Evolutionary conservation across 2,113 vertebrate genomes (phyloP), one percentile per base, ranked within the genome.

Genomic region (Symphodus melops): DNA sequence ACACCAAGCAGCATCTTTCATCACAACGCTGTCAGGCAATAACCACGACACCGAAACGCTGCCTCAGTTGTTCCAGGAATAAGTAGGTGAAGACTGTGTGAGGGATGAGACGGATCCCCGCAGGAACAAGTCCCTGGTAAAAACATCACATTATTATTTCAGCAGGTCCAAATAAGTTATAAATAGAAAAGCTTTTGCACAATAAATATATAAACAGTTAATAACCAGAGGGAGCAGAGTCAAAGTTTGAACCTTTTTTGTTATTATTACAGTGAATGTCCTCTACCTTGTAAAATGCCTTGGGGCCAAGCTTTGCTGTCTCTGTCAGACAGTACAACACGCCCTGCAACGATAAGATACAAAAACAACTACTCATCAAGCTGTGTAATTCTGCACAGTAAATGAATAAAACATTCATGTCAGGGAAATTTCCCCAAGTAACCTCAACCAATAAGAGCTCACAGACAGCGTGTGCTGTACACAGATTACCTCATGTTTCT

Each of bases 281-380:
- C 58, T 17, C 79, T 77, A 96, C 95, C 95, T 96, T 96, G 88
- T 95, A 96, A 72, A 98, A 96, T 9, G 94, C 95, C 59, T 92
- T 73, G 0, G 92, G 96, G 37, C 95, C 95, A 0, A 96, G 94
- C 81, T 92, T 95, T 1, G 94, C 95, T 0, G 93, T 96, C 79
- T 96, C 95, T 73, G 88, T 1, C 7, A 95, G 87, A 33, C 95
- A 97, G 86, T 96, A 95, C 16, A 84, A 12, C 3, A 97, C 91
- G 0, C 95, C 94, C 95, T 96, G 77, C 25, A 83, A 81, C 78
- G 58, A n/a, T 73, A 75, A 57, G 72, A 75, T 60, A 91, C 42
- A 61, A 58, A 77, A 48, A 52, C n/a, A 3, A 65, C 58, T 57
- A 56, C 13, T 12, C 8, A 54, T 74, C 66, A 83, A 61, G 54